Evolutionary conservation across 64 coral and sea anemone species (phyloP).

Genomic region (Platygyra sinensis): DNA sequence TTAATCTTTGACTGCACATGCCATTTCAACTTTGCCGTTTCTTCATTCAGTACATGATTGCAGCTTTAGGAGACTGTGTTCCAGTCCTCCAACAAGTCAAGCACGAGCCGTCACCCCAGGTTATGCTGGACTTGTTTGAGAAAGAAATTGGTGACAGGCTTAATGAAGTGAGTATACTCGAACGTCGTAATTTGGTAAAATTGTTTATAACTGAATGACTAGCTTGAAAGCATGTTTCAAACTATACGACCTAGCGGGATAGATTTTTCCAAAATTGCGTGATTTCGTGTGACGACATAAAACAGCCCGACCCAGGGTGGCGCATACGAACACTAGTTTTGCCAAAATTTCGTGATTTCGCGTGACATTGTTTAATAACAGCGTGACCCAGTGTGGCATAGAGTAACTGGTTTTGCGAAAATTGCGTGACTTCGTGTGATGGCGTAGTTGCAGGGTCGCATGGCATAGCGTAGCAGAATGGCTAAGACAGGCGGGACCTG

Average conservation of each 20-base stretch:
- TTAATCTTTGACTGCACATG: neutral
- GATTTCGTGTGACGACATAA: too few species aligned
- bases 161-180: conserved; percentile 62
- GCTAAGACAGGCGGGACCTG: neutral
- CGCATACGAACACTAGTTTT: too few species aligned
- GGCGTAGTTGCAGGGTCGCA: too few species aligned
- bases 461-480: neutral
- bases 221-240: neutral
- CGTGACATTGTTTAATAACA: neutral
- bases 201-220: neutral
- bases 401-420: neutral
- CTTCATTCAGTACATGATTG: conserved; percentile 85
- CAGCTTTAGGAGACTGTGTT: conserved; percentile 90
- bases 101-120: conserved; percentile 75
- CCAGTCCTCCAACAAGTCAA: conserved; percentile 77
- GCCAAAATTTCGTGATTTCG: neutral
- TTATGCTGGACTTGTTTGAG: conserved; percentile 88
- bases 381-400: neutral
- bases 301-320: too few species aligned
- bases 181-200: neutral
- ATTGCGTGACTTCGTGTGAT: neutral
- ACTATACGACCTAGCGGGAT: too few species aligned
- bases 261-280: too few species aligned
- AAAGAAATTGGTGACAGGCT: conserved; percentile 82
- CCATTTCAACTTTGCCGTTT: neutral